Conservation (phyloP, 1,140 invertebrate genomes). For the Ruditapes philippinarum region DNA sequence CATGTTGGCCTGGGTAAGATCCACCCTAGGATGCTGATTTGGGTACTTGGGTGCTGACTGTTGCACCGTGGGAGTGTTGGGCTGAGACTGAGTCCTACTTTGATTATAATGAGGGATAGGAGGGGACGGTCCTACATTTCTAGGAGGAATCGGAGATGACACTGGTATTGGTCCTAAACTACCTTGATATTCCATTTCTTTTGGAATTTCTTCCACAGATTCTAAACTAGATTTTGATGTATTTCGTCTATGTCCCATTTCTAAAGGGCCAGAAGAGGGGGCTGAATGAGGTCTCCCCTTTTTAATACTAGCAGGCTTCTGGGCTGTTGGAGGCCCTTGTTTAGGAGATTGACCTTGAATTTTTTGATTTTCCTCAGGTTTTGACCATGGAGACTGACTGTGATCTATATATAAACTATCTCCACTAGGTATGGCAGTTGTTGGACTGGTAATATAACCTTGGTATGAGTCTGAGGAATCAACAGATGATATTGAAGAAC, state of each 20-base stretch:
- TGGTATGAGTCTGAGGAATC: slow-evolving; percentile 57
- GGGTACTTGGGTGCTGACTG: slow-evolving; percentile 5
- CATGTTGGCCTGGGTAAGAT: slow-evolving; percentile 39
- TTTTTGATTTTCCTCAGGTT: not conserved
- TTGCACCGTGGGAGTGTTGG: slow-evolving; percentile 26
- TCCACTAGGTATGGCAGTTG: not conserved
- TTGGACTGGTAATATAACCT: slow-evolving; percentile 49
- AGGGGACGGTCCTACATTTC: slow-evolving; percentile 22
- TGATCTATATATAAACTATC: not conserved
- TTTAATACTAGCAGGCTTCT: slow-evolving; percentile 54
- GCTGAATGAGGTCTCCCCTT: slow-evolving; percentile 18
- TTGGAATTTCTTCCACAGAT: slow-evolving; percentile 55
- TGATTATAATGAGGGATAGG: slow-evolving; percentile 24
- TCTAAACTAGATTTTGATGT: slow-evolving; percentile 60
- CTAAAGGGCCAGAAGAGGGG: not conserved
- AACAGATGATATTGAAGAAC: slow-evolving; percentile 61
- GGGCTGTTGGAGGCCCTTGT: slow-evolving; percentile 50
- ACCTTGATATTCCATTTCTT: slow-evolving; percentile 5
- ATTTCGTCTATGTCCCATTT: slow-evolving; percentile 61
- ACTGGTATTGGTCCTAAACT: not conserved
- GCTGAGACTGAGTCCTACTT: slow-evolving; percentile 23
- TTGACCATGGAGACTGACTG: slow-evolving; percentile 5
- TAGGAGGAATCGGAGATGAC: slow-evolving; percentile 57
- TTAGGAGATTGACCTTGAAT: slow-evolving; percentile 7
- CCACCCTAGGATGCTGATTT: slow-evolving; percentile 42